These are phyloP conservation scores for Uria lomvia DNA, from an alignment of 2,113 vertebrate species.

Conservation along the genomic window DNA sequence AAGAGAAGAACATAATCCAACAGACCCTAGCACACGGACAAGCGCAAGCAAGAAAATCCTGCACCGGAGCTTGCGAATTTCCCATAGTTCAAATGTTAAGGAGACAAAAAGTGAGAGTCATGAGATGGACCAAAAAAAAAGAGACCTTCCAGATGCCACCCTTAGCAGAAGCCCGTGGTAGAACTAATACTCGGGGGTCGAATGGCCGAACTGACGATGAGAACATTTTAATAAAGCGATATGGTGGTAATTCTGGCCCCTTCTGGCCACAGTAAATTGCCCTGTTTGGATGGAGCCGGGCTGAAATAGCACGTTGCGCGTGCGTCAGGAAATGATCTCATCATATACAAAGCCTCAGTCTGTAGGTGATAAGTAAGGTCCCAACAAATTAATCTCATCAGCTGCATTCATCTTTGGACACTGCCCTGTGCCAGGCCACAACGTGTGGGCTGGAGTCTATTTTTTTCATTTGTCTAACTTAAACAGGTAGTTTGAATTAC, in stretches of 20 bases:
- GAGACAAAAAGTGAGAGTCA: not conserved
- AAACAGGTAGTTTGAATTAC: conserved; percentile 65
- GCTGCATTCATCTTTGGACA: conserved; percentile 28
- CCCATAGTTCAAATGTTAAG: too few relatives aligned
- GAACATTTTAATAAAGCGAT: conserved; percentile 39
- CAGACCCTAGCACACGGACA: not conserved
- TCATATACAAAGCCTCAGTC: conserved; percentile 19
- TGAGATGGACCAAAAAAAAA: not conserved
- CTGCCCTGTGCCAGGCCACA: conserved; percentile 64
- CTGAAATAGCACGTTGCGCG: conserved; percentile 74
- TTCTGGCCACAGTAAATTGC: conserved; percentile 75
- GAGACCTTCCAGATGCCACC: not conserved
- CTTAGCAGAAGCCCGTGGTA: not conserved
- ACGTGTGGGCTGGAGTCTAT: conserved; percentile 67
- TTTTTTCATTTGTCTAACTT: conserved; percentile 68
- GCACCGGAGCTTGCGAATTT: not conserved
- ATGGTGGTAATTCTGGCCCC: conserved; percentile 72
- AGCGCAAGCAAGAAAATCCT: not conserved
- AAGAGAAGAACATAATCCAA: not conserved
- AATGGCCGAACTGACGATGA: not conserved
- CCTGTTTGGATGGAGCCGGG: conserved; percentile 74
- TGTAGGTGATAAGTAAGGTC: conserved; percentile 59
- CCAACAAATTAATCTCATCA: conserved; percentile 65
- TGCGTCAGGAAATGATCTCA: conserved; percentile 83
- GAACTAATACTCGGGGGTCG: not conserved